Evolutionary conservation across 2,797 vertebrate genomes (phyloP).

Genomic region (Craterocephalus amniculus): DNA sequence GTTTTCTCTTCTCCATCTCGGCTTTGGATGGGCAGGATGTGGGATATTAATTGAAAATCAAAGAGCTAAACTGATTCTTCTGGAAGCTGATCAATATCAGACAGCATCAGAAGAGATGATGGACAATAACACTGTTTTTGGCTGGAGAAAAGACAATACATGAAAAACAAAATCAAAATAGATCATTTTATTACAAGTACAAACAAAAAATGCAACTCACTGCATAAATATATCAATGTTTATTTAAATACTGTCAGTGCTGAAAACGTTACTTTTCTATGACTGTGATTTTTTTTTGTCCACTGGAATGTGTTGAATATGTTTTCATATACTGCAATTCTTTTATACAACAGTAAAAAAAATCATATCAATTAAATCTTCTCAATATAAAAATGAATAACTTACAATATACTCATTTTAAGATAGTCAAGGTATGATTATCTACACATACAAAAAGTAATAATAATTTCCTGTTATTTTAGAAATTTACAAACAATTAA

Average conservation of each 20-base stretch:
- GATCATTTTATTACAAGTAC: conserved; percentile 80
- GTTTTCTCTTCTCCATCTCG: conserved; percentile 41
- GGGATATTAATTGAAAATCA: conserved; percentile 55
- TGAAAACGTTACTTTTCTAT: conserved; percentile 61
- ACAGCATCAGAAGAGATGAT: conserved; percentile 24
- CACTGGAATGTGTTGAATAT: conserved; percentile 29
- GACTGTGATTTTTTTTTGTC: conserved; percentile 27
- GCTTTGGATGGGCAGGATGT: conserved; percentile 51
- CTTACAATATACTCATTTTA: conserved; percentile 74
- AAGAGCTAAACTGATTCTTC: conserved; percentile 30
- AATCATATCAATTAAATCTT: conserved; percentile 68
- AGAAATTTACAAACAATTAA: conserved; percentile 78
- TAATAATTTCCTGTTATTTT: conserved; percentile 61
- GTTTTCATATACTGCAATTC: conserved; percentile 40
- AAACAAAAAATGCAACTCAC: conserved; percentile 71
- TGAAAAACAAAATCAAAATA: conserved; percentile 52
- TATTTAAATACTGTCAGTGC: conserved; percentile 81
- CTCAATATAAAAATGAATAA: conserved; percentile 80
- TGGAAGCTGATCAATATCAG: conserved; percentile 52
- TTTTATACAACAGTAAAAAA: conserved; percentile 68
- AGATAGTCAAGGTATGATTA: conserved; percentile 68
- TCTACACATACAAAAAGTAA: conserved; percentile 71
- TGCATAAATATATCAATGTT: conserved; percentile 68
- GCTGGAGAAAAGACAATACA: conserved; percentile 5
- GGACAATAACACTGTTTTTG: conserved; percentile 17